Evolutionary conservation across 2,888 invertebrate genomes (phyloP).

Genomic region (Eucera pruinosa): DNA sequence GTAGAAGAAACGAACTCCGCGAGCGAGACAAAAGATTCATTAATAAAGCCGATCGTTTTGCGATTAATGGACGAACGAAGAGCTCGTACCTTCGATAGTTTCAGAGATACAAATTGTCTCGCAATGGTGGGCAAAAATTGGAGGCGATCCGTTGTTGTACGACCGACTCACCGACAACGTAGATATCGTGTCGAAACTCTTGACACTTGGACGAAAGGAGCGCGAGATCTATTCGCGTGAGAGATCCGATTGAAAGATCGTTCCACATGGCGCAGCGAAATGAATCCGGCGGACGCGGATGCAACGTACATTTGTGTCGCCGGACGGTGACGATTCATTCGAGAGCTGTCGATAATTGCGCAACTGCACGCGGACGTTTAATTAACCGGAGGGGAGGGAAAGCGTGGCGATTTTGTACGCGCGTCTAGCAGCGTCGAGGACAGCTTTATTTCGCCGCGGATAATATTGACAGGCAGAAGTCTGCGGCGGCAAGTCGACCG

Average conservation of each 20-base stretch:
- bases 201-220: too few species aligned
- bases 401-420: not conserved
- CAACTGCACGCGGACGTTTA: constrained; percentile 30
- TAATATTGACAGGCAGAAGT: not conserved
- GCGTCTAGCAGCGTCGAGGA: not conserved
- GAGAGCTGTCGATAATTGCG: constrained; percentile 30
- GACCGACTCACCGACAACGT: too few species aligned
- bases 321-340: constrained; percentile 7
- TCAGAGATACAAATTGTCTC: too few species aligned
- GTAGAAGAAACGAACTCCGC: too few species aligned
- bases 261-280: not conserved
- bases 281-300: not conserved
- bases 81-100: too few species aligned
- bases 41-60: too few species aligned
- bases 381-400: constrained; percentile 29
- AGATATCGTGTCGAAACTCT: too few species aligned
- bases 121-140: too few species aligned
- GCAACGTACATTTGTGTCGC: not conserved
- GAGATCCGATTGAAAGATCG: not conserved
- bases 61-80: too few species aligned
- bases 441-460: constrained; percentile 8
- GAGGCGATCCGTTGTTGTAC: too few species aligned
- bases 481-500: not conserved
- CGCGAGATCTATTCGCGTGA: not conserved
- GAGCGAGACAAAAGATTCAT: too few species aligned